phyloP scores from a whole-genome alignment of 2,888 invertebrate genomes.

The Lepetodrilus schrolli region DNA sequence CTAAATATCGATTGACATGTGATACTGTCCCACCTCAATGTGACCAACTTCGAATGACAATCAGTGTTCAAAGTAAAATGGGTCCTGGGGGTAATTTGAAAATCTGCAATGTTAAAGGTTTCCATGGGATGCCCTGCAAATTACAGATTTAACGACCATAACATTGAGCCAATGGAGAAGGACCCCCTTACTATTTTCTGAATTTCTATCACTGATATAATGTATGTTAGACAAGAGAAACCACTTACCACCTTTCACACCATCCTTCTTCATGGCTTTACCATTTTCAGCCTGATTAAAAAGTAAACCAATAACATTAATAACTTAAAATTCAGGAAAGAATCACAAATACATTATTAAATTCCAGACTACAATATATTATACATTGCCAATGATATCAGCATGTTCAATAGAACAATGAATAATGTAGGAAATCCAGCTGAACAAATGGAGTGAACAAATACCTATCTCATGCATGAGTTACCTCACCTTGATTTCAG shows the following conservation, averaged over 20 bases:
- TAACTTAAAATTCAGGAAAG: not conserved
- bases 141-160: too few species aligned
- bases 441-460: too few species aligned
- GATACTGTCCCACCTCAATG: too few species aligned
- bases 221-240: not conserved
- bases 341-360: not conserved
- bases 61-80: too few species aligned
- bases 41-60: too few species aligned
- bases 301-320: not conserved
- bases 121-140: too few species aligned
- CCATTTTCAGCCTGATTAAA: not conserved
- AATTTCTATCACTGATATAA: not conserved
- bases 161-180: too few species aligned
- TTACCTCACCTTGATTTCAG: slow-evolving; percentile 1
- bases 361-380: not conserved
- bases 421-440: too few species aligned
- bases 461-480: not conserved
- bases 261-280: not conserved
- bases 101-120: too few species aligned
- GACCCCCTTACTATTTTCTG: not conserved
- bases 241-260: not conserved
- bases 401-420: too few species aligned
- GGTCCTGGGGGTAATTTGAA: too few species aligned
- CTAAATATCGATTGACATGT: too few species aligned
- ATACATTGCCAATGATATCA: not conserved